phyloP scores from a whole-genome alignment of 1,140 invertebrate genomes.

The Portunus trituberculatus region DNA sequence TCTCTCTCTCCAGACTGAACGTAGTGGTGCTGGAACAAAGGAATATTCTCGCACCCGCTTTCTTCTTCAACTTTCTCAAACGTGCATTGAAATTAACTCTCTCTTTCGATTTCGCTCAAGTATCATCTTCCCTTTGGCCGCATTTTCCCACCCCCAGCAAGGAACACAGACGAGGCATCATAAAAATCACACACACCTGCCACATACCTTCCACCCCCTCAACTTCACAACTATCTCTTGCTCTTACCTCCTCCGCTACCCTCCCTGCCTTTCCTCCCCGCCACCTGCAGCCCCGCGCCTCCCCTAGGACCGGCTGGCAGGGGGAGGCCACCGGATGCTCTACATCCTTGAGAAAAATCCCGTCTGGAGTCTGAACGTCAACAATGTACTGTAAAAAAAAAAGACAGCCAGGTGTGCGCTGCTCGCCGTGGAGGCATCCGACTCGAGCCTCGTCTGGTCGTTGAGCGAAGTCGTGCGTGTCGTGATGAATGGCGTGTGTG shows the following conservation, averaged over 20 bases:
- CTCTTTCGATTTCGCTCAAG: conserved; percentile 1
- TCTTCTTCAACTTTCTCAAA: conserved; percentile 13
- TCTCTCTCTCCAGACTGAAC: not conserved
- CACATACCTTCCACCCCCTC: not conserved
- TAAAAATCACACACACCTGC: conserved; percentile 21
- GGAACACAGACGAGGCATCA: conserved; percentile 9
- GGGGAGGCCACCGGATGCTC: conserved; percentile 6
- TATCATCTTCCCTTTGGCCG: conserved; percentile 20
- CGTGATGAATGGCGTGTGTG: conserved; percentile 18
- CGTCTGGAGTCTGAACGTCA: not conserved
- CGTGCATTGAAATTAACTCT: conserved; percentile 22
- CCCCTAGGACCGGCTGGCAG: not conserved
- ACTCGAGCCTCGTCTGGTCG: not conserved
- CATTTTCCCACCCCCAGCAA: not conserved
- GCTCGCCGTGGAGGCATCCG: not conserved
- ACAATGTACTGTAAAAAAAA: conserved; percentile 15
- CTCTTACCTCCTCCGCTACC: not conserved
- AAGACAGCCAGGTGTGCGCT: not conserved
- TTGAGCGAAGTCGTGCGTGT: not conserved
- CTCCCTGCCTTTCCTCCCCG: not conserved
- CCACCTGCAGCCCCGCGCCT: not conserved
- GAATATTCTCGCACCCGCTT: conserved; percentile 12
- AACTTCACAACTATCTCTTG: not conserved
- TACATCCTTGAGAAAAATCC: conserved; percentile 23
- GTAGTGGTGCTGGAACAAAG: not conserved